Conservation (phyloP, 2,797 vertebrate genomes). For the Chelidonichthys spinosus region DNA sequence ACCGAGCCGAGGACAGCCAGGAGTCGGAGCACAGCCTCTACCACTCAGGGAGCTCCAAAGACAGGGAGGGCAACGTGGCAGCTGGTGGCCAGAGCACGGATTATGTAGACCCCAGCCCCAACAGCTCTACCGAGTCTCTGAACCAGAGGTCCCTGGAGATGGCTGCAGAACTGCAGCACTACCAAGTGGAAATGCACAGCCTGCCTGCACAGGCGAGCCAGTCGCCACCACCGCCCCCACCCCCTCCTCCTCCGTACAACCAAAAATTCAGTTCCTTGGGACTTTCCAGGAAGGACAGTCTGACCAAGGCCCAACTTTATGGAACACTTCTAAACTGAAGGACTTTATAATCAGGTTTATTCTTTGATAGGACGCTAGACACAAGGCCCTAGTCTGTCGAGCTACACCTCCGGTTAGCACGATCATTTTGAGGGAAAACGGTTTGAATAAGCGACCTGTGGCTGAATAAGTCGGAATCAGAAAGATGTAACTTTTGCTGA, state of each 20-base stretch:
- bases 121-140: conserved; percentile 93
- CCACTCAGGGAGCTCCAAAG: conserved; percentile 91
- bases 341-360: conserved; percentile 40
- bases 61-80: conserved; percentile 80
- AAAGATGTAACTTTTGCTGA: conserved; percentile 53
- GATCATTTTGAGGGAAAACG: conserved; percentile 39
- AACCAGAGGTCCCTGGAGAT: conserved; percentile 90
- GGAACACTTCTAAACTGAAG: conserved; percentile 94
- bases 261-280: conserved; percentile 91
- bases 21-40: conserved; percentile 89
- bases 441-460: conserved; percentile 46
- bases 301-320: conserved; percentile 98
- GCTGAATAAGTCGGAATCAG: conserved; percentile 34
- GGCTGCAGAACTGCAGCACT: conserved; percentile 91
- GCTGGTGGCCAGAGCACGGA: conserved; percentile 85
- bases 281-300: conserved; percentile 96
- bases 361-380: conserved; percentile 24
- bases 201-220: conserved; percentile 82
- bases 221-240: conserved; percentile 83
- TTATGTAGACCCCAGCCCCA: conserved; percentile 89
- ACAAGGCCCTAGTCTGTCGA: conserved; percentile 16
- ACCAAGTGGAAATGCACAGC: conserved; percentile 90
- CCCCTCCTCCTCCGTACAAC: conserved; percentile 89
- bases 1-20: conserved; percentile 88
- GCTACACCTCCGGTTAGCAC: conserved; percentile 34